Evolutionary conservation across 2,888 invertebrate species (phyloP), one percentile per base, ranked within the genome.

Genomic region (Mamestra brassicae): DNA sequence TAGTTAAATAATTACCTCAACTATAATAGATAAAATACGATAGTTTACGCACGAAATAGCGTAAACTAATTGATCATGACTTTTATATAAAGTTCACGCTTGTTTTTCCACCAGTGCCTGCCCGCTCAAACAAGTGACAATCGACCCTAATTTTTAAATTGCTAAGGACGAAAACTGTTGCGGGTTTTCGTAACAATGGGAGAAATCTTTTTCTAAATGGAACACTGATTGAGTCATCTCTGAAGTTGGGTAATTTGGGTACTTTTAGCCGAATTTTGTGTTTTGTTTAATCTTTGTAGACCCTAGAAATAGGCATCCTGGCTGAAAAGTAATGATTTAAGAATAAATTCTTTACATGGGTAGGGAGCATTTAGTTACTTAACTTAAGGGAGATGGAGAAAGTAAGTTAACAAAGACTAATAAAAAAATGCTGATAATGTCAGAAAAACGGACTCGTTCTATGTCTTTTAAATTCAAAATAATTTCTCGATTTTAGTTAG

Each of bases 61-160:
- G 54, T 50, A 34, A 55, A 54, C 0, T 36, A 66, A 72, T 55
- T 77, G 38, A 54, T 63, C 55, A 57, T 67, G 45, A 63, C 36
- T 52, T 76, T 57, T 42, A 42, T 45, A 38, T 61, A 58, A 68
- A 72, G 42, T n/a, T 72, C 34, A 55, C 38, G 15, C 3, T 36
- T 45, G 17, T 50, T 57, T 26, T n/a, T n/a, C n/a, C 45, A 62
- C 62, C 17, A 65, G 13, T 13, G 62, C n/a, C 4, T 58, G 34
- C 1, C 17, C 8, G 15, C 45, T n/a, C 4, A 54, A 58, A 69
- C 68, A 78, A 81, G 52, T 74, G 62, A 63, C 69, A 73, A 78
- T 74, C 67, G 64, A 71, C 64, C 70, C 26, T 78, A 74, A 82
- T 78, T 77, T 60, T 66, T 47, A 63, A 74, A 82, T 71, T 17